Conservation (phyloP, 2,888 invertebrate genomes). For the Lepidocyrtinus sp. region DNA sequence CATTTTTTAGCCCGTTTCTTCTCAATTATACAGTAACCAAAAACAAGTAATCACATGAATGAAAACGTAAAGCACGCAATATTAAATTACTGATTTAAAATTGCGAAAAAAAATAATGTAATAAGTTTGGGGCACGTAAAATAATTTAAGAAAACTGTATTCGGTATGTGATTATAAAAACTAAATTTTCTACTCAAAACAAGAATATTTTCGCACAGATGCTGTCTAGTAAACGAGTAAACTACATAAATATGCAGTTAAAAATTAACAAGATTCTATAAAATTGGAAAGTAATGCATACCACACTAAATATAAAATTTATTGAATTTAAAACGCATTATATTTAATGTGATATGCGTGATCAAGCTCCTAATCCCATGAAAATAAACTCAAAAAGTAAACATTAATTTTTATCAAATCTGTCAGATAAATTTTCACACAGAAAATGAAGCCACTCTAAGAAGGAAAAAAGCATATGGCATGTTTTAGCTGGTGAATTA, state of each 20-base stretch:
- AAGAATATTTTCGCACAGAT: constrained; percentile 26
- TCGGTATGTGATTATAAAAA: constrained; percentile 23
- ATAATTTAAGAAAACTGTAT: constrained; percentile 12
- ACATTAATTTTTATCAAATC: constrained; percentile 7
- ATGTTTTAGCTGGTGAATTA: neutral
- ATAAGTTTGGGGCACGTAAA: too few species aligned
- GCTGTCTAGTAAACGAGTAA: constrained; percentile 32
- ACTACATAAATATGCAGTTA: constrained; percentile 21
- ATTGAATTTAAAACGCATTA: constrained; percentile 7
- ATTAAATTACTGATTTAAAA: constrained; percentile 37
- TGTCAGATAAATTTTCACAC: constrained; percentile 10
- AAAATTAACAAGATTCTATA: constrained; percentile 13
- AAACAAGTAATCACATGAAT: constrained; percentile 17
- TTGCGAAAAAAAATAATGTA: constrained; percentile 11
- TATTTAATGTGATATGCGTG: constrained; percentile 7
- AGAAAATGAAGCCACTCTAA: neutral
- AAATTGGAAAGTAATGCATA: constrained; percentile 5
- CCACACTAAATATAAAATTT: constrained; percentile 3
- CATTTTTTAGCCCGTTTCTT: constrained; percentile 9
- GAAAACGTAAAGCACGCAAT: constrained; percentile 30
- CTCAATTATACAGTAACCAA: constrained; percentile 30
- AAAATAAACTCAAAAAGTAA: constrained; percentile 5
- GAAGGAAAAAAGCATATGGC: neutral
- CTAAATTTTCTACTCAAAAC: constrained; percentile 16
- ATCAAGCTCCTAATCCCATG: neutral